phyloP scores from a whole-genome alignment of 2,888 invertebrate species.

The Cecidostiba fungosa region DNA sequence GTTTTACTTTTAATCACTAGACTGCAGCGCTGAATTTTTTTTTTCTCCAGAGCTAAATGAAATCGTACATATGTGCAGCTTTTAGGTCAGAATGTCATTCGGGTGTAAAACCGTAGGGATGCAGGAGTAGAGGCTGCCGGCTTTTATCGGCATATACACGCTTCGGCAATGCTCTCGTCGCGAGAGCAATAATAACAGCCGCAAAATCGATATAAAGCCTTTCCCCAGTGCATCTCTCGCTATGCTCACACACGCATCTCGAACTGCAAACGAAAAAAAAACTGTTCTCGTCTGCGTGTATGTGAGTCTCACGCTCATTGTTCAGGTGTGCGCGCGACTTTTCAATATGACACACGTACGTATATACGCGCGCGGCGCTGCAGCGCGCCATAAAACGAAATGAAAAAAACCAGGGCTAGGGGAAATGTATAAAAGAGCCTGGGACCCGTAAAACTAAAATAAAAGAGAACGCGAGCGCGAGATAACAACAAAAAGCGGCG shows the following conservation, averaged over 20 bases:
- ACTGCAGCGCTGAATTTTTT: not conserved
- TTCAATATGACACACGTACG: constrained; percentile 47
- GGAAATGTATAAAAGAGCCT: not conserved
- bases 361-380: not conserved
- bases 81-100: not conserved
- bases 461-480: constrained; percentile 11
- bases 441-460: not conserved
- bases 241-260: not conserved
- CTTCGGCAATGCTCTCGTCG: not conserved
- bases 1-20: not conserved
- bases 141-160: not conserved
- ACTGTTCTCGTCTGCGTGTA: not conserved
- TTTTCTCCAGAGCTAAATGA: not conserved
- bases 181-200: constrained; percentile 16
- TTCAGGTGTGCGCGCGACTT: constrained; percentile 29
- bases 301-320: not conserved
- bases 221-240: not conserved
- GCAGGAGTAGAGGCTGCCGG: not conserved
- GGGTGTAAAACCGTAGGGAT: not conserved
- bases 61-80: not conserved
- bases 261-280: not conserved
- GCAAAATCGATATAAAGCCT: constrained; percentile 24
- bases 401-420: not conserved
- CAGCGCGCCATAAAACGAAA: constrained; percentile 27
- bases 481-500: constrained; percentile 3